Conservation (phyloP, 2,113 vertebrate species). For the Pachypanchax playfairii region DNA sequence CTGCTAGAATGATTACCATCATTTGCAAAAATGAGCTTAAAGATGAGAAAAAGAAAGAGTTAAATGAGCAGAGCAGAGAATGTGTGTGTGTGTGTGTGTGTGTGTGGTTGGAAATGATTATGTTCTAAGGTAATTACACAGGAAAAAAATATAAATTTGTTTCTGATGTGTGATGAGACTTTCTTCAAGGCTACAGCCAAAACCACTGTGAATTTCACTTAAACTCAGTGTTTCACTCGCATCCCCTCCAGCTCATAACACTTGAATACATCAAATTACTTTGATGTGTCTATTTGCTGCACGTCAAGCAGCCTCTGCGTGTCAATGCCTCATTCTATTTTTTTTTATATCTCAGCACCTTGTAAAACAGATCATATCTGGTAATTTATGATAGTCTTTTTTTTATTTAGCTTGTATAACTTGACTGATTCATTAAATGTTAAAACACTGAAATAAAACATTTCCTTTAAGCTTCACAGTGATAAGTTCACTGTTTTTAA, state of each 20-base stretch:
- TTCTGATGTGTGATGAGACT: slow-evolving; percentile 34
- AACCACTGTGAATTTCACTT: slow-evolving; percentile 34
- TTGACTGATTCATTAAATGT: slow-evolving; percentile 24
- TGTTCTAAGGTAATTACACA: slow-evolving; percentile 30
- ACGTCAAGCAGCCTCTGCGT: slow-evolving; percentile 18
- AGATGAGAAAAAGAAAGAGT: slow-evolving; percentile 21
- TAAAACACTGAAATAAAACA: slow-evolving; percentile 9
- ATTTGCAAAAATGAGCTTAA: slow-evolving; percentile 43
- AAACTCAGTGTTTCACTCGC: slow-evolving; percentile 29
- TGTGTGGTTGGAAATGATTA: slow-evolving; percentile 31
- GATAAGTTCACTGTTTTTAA: slow-evolving; percentile 1
- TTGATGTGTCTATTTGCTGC: slow-evolving; percentile 57
- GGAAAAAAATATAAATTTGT: slow-evolving; percentile 35
- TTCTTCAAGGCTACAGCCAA: slow-evolving; percentile 5
- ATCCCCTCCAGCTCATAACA: slow-evolving; percentile 18
- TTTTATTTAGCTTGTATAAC: slow-evolving; percentile 14
- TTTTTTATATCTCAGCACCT: slow-evolving; percentile 13
- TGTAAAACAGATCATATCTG: slow-evolving; percentile 22
- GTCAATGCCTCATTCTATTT: slow-evolving; percentile 6
- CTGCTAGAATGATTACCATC: slow-evolving; percentile 34
- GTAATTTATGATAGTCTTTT: slow-evolving; percentile 27
- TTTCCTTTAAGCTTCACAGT: slow-evolving; percentile 13
- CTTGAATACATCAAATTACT: slow-evolving; percentile 34
- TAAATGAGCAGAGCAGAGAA: slow-evolving; percentile 7
- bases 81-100: neutral